Evolutionary conservation across 37 sponge, comb jelly and placozoan genomes (phyloP), one percentile per base, ranked within the genome.

Genomic region (Oopsacas minuta): DNA sequence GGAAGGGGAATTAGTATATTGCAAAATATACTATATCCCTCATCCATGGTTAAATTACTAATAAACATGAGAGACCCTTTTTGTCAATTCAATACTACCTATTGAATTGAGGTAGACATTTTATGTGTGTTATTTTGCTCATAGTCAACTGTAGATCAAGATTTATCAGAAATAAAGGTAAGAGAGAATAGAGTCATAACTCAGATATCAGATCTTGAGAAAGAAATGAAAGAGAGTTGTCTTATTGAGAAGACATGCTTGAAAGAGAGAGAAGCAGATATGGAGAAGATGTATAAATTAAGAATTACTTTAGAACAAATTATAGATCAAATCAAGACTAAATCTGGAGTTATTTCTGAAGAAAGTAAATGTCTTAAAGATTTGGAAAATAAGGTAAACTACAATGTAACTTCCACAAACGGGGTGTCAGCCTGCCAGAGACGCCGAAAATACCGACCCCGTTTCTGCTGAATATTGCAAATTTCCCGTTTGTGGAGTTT

Each of bases 221-320:
- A 61, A 34, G 75, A 61, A 34, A 61, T 61, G 75, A 61, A 61
- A 12, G 75, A 61, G 75, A 61, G 28, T 5, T 3, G 75, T 12
- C 75, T 61, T 25, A 3, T 61, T 25, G 75, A 61, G 75, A 61
- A 61, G 22, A 61, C 20, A 5, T 3, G 75, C 5, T 12, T 61
- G 75, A 61, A 61, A 34, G 75, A 61, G 75, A 61, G 75, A 61
- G 75, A n/a, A 34, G 20, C 75, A n/a, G 75, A 61, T 34, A 61
- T n/a, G 75, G 75, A 61, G 75, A 61, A 61, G 22, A 61, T 61
- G 75, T 61, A 61, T 34, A 61, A 61, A n/a, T 34, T 61, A 3
- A 61, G 75, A 61, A 61, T 61, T 3, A 61, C 75, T 34, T n/a
- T 61, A n/a, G 75, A 61, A 12, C 75, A 61, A 34, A 61, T 61